These are phyloP conservation scores for Mellivora capensis DNA, from an alignment of 2,113 vertebrate species.

Conservation along the genomic window DNA sequence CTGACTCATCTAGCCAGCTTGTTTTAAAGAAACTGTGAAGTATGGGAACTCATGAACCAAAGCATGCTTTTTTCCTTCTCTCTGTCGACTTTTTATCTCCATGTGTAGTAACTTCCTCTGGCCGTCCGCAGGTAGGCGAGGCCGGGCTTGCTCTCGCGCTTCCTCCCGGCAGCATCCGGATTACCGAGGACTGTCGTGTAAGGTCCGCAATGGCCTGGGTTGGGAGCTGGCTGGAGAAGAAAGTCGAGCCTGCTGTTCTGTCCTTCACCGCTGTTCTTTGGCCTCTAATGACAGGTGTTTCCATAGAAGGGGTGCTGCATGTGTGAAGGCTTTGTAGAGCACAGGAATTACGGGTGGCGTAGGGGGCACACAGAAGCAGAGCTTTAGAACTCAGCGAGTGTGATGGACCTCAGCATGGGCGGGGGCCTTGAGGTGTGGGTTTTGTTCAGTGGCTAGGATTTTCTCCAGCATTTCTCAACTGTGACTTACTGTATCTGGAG, in stretches of 20 bases:
- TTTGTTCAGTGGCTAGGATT: neutral
- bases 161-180: neutral
- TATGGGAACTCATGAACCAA: neutral
- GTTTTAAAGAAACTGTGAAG: neutral
- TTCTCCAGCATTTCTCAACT: neutral
- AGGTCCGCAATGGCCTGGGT: neutral
- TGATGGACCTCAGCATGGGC: neutral
- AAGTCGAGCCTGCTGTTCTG: neutral
- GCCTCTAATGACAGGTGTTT: neutral
- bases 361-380: neutral
- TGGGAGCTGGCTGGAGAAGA: neutral
- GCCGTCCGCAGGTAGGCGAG: neutral
- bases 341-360: neutral
- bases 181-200: neutral
- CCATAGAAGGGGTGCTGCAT: neutral
- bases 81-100: neutral
- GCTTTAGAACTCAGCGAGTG: neutral
- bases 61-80: neutral
- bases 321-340: neutral
- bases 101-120: neutral
- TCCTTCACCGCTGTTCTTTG: neutral
- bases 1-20: too few relatives aligned
- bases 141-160: rapidly evolving
- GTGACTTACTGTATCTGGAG: neutral
- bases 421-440: neutral